Evolutionary conservation across 2,113 vertebrate genomes (phyloP).

Genomic region (Ceyx cyanopectus): DNA sequence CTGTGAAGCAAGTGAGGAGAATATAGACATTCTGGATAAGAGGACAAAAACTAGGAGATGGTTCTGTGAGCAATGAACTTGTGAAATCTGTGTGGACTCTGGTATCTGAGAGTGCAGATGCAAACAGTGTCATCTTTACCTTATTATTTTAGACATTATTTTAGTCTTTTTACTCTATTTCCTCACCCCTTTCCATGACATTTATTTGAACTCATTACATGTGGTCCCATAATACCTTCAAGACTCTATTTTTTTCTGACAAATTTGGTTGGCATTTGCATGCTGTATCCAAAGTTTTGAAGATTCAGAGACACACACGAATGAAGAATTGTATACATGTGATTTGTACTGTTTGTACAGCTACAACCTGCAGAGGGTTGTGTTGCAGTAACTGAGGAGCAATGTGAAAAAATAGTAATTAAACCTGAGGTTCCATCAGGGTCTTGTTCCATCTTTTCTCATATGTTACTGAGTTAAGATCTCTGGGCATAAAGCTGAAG

Average conservation of each 20-base stretch:
- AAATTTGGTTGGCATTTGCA: not conserved
- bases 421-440: not conserved
- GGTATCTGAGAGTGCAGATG: not conserved
- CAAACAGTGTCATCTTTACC: not conserved
- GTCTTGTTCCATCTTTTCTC: not conserved
- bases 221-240: not conserved
- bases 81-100: not conserved
- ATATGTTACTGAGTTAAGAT: not conserved
- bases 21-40: not conserved
- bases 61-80: not conserved
- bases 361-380: not conserved
- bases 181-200: not conserved
- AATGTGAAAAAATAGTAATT: not conserved
- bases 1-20: not conserved
- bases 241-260: not conserved
- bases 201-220: not conserved
- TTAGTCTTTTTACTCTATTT: not conserved
- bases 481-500: not conserved
- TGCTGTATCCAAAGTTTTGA: not conserved
- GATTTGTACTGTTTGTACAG: not conserved
- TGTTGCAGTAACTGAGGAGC: not conserved
- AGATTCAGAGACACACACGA: not conserved
- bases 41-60: not conserved
- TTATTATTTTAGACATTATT: not conserved
- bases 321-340: rapidly evolving